Conservation (phyloP, 1,140 invertebrate species). For the Bombus pascuorum region DNA sequence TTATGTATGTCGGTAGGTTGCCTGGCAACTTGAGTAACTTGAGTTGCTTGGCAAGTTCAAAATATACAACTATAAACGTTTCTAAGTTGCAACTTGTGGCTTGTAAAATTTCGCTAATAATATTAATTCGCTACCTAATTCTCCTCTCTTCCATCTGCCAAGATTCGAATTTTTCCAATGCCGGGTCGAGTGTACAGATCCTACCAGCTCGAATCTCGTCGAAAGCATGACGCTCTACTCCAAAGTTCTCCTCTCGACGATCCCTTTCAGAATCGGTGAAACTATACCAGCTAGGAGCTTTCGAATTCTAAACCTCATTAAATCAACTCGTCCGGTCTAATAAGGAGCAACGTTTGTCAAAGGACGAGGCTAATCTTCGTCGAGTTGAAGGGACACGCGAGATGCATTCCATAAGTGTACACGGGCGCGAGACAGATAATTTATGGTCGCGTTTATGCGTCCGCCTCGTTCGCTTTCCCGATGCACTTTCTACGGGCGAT, state of each 20-base stretch:
- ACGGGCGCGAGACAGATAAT: constrained; percentile 65
- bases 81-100: not conserved
- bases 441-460: constrained; percentile 71
- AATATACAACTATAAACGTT: too few relatives aligned
- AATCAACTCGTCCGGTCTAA: not conserved
- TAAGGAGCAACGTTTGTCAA: constrained; percentile 38
- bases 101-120: not conserved
- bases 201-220: not conserved
- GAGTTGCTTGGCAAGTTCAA: too few relatives aligned
- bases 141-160: too few relatives aligned
- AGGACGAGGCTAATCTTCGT: constrained; percentile 55
- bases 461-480: constrained; percentile 71
- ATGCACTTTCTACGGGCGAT: constrained; percentile 63
- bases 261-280: not conserved
- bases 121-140: not conserved
- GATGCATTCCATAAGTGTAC: constrained; percentile 48
- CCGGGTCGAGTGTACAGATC: not conserved
- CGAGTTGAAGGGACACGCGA: constrained; percentile 45
- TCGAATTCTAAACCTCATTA: not conserved
- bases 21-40: too few relatives aligned
- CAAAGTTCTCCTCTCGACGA: not conserved
- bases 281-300: not conserved
- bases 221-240: not conserved
- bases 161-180: not conserved
- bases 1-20: too few relatives aligned